Evolutionary conservation across 2,113 vertebrate species (phyloP).

Genomic region (Halcyon malimbica): DNA sequence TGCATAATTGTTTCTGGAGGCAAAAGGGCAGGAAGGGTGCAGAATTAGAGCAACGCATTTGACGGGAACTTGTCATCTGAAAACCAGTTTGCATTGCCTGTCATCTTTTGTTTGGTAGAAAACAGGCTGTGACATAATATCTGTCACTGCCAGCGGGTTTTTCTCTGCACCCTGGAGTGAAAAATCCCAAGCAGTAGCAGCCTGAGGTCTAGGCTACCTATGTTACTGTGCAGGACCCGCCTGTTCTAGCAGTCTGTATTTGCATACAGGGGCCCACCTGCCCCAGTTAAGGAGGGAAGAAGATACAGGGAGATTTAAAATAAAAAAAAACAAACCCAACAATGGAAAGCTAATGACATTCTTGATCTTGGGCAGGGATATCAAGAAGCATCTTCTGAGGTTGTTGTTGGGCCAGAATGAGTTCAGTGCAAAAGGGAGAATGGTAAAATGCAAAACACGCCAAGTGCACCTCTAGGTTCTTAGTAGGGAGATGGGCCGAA

Average conservation of each 20-base stretch:
- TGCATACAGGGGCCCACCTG: neutral
- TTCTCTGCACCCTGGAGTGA: constrained; percentile 72
- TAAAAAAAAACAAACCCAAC: neutral
- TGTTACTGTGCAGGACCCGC: neutral
- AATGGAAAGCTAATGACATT: neutral
- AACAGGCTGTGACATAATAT: constrained; percentile 64
- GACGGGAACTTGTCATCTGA: constrained; percentile 73
- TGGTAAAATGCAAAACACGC: neutral
- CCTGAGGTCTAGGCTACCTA: constrained; percentile 47
- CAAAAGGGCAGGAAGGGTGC: constrained; percentile 62
- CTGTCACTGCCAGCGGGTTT: constrained; percentile 76
- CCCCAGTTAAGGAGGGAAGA: neutral
- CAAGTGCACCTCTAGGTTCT: neutral
- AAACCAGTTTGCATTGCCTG: constrained; percentile 73
- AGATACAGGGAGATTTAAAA: neutral
- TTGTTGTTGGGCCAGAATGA: neutral
- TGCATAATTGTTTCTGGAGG: constrained; percentile 74
- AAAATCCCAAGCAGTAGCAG: constrained; percentile 64
- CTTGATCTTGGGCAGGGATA: neutral
- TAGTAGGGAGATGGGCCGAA: neutral
- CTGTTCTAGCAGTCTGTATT: neutral
- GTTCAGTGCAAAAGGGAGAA: neutral
- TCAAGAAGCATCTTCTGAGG: neutral
- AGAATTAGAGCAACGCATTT: constrained; percentile 59
- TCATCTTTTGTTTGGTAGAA: constrained; percentile 74